Evolutionary conservation across 2,888 invertebrate species (phyloP).

Genomic region (Cephus nigrinus): DNA sequence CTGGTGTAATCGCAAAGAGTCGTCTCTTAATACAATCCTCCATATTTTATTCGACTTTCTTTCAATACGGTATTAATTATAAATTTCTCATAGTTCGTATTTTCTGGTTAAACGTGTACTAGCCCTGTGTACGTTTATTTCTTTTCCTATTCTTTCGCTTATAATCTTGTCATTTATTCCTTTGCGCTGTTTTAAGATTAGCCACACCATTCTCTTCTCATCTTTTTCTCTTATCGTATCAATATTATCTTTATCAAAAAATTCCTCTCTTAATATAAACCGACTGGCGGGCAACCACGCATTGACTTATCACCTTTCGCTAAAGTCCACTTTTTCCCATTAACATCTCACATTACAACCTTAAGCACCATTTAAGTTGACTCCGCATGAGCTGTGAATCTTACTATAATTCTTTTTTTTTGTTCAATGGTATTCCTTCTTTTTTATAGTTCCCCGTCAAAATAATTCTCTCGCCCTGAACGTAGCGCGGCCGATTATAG

Average conservation of each 20-base stretch:
- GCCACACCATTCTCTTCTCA: not conserved
- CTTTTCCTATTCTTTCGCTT: not conserved
- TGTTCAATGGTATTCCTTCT: slow-evolving; percentile 23
- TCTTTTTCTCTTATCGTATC: not conserved
- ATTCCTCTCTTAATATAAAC: not conserved
- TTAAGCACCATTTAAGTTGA: not conserved
- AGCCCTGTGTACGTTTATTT: not conserved
- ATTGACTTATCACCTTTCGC: not conserved
- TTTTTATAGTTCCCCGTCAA: not conserved
- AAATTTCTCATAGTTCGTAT: not conserved
- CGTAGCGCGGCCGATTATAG: not conserved
- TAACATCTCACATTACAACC: not conserved
- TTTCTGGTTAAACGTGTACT: not conserved
- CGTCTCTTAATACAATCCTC: slow-evolving; percentile 8
- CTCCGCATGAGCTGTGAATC: not conserved
- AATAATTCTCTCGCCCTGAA: not conserved
- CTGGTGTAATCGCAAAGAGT: slow-evolving; percentile 20
- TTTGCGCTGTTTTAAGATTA: not conserved
- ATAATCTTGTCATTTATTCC: not conserved
- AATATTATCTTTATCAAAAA: not conserved
- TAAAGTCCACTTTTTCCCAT: not conserved
- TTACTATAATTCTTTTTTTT: slow-evolving; percentile 16
- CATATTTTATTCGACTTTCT: slow-evolving; percentile 14
- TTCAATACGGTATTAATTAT: not conserved
- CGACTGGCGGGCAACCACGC: not conserved